A percentile compares a stretch with the other conserved stretches of the same genome.
phyloP scores from a whole-genome alignment of 2,113 vertebrate species.

The Tauraco erythrolophus region DNA sequence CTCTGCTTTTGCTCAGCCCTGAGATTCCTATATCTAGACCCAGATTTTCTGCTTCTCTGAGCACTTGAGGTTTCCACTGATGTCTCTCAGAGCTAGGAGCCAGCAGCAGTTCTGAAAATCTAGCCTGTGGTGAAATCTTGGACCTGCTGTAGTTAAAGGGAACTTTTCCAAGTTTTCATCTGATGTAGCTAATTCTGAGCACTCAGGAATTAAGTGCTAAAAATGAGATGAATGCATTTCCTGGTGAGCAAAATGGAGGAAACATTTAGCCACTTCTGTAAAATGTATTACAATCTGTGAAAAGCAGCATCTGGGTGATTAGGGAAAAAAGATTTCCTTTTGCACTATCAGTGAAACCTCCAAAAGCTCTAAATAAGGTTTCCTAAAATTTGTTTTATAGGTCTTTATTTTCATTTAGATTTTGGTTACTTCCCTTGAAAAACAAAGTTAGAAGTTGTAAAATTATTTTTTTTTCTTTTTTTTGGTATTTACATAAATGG shows the following conservation, averaged over 20 bases:
- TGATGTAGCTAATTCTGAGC: neutral
- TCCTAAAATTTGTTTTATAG: neutral
- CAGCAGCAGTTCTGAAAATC: neutral
- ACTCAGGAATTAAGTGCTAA: neutral
- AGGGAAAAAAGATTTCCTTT: neutral
- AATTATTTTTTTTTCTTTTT: neutral
- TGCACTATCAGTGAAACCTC: neutral
- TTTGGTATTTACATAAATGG: neutral
- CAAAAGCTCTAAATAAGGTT: neutral
- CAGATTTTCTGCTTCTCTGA: neutral
- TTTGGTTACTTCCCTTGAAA: neutral
- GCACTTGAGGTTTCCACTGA: neutral
- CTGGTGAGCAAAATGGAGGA: neutral
- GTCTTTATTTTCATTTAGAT: neutral
- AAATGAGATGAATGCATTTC: neutral
- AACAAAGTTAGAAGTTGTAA: neutral
- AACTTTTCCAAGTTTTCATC: conserved; percentile 12
- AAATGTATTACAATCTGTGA: neutral
- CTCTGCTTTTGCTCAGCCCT: neutral
- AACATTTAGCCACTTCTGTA: neutral
- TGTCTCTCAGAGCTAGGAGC: neutral
- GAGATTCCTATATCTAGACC: neutral
- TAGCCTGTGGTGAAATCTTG: neutral
- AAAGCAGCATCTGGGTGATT: neutral
- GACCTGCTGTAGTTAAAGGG: neutral